Conservation (phyloP, 2,797 vertebrate genomes). For the Florisuga fusca region DNA sequence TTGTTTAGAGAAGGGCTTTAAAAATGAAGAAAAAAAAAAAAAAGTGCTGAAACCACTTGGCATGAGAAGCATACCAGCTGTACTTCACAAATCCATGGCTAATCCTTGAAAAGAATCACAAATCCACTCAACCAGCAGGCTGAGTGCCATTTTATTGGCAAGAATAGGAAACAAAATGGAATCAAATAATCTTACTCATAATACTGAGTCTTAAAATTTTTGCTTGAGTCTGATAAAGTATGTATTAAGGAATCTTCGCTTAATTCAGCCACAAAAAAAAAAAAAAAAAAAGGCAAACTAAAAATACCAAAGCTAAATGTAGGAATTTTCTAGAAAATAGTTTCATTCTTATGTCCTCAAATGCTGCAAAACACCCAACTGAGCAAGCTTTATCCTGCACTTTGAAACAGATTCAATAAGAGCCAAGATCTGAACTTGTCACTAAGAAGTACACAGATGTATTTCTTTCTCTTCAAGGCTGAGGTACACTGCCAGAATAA, state of each 20-base stretch:
- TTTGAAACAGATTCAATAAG: background rate
- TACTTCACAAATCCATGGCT: conserved; percentile 56
- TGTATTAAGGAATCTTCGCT: background rate
- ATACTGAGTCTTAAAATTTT: background rate
- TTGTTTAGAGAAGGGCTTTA: background rate
- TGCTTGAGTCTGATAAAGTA: background rate
- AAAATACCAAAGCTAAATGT: background rate
- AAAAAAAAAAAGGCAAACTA: background rate
- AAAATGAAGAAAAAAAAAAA: background rate
- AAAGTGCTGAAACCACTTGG: conserved; percentile 22
- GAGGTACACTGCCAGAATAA: background rate
- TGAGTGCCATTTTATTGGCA: conserved; percentile 28
- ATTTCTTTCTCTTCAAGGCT: background rate
- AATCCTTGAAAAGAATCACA: conserved; percentile 57
- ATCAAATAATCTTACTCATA: background rate
- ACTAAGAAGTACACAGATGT: background rate
- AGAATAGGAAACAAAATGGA: conserved; percentile 21
- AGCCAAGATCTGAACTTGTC: background rate
- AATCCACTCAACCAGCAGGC: conserved; percentile 44
- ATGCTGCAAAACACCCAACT: background rate
- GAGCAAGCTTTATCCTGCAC: background rate
- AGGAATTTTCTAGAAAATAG: background rate
- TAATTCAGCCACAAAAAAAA: background rate
- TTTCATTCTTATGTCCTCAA: background rate
- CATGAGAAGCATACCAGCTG: conserved; percentile 52